Percentiles rank a stretch among this genome's conserved stretches.
Conservation (phyloP, 2,888 invertebrate species). For the Amorpha juglandis region DNA sequence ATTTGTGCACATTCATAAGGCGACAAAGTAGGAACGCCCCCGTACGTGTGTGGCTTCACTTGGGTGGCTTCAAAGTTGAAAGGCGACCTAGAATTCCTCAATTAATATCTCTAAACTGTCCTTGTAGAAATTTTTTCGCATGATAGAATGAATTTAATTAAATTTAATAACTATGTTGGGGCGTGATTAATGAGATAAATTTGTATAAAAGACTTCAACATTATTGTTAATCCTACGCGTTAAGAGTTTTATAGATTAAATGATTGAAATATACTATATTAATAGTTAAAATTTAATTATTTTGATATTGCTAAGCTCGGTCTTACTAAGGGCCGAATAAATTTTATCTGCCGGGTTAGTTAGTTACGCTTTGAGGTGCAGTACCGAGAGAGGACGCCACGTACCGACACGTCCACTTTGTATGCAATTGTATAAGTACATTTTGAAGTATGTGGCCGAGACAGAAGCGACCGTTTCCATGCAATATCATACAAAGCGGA, state of each 20-base stretch:
- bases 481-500: too few relatives aligned
- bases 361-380: too few relatives aligned
- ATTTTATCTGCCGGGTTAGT: too few relatives aligned
- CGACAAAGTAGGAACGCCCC: constrained; percentile 81
- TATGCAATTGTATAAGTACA: too few relatives aligned
- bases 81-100: neutral
- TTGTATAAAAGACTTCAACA: constrained; percentile 40
- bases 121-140: constrained; percentile 24
- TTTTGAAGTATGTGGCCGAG: too few relatives aligned
- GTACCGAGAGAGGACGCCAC: too few relatives aligned
- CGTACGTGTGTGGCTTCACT: constrained; percentile 72
- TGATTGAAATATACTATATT: constrained; percentile 15
- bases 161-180: constrained; percentile 30
- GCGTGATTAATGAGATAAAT: constrained; percentile 48
- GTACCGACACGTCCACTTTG: too few relatives aligned
- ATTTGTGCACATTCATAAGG: constrained; percentile 64
- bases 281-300: constrained; percentile 8
- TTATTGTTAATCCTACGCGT: constrained; percentile 44
- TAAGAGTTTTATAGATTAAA: constrained; percentile 30
- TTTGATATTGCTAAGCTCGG: neutral
- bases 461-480: too few relatives aligned
- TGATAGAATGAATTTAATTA: constrained; percentile 13
- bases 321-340: too few relatives aligned
- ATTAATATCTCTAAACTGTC: constrained; percentile 25
- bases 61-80: constrained; percentile 64